Conservation (phyloP, 2,888 invertebrate species). For the Eledone cirrhosa region DNA sequence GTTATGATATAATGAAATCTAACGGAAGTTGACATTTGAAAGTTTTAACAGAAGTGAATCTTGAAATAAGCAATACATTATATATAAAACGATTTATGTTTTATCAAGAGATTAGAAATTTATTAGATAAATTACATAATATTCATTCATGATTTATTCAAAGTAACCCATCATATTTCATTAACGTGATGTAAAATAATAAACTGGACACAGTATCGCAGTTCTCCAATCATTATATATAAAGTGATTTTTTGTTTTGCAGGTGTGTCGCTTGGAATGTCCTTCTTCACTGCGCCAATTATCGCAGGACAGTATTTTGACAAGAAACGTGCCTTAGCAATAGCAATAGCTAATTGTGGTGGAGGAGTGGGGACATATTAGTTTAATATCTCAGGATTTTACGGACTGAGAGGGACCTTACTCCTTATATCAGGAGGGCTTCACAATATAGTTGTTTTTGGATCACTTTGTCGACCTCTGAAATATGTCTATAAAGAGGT, state of each 20-base stretch:
- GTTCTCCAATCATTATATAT: no score
- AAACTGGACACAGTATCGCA: no score
- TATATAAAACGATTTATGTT: no score
- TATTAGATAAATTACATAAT: no score
- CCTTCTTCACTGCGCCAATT: not conserved
- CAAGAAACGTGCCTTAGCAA: not conserved
- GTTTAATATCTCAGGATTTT: not conserved
- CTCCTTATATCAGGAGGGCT: not conserved
- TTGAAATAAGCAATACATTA: no score
- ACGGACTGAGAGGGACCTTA: not conserved
- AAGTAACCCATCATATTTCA: no score
- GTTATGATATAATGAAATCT: no score
- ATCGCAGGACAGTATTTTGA: conserved; percentile 4
- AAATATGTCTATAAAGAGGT: not conserved
- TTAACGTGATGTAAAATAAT: no score
- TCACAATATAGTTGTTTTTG: conserved; percentile 4
- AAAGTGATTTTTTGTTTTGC: not conserved
- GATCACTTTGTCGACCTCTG: not conserved
- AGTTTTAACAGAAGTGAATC: no score
- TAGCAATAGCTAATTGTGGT: not conserved
- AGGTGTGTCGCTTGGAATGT: conserved; percentile 1
- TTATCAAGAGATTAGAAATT: no score
- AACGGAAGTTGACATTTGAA: no score
- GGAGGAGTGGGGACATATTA: not conserved
- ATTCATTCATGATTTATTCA: no score